Conservation (phyloP, 2,797 vertebrate species). For the Hafferia zeledoni region DNA sequence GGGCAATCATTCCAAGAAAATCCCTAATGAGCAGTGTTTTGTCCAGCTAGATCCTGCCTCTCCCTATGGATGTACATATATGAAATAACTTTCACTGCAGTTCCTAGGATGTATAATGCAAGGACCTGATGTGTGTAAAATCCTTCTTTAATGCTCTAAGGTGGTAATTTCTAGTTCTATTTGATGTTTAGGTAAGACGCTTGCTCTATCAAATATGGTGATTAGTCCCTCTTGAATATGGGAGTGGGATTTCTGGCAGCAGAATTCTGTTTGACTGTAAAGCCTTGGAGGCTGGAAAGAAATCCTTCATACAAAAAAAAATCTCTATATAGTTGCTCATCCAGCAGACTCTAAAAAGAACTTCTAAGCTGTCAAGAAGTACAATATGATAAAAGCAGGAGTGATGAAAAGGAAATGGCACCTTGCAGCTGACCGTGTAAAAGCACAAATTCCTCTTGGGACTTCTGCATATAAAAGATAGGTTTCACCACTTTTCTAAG, state of each 20-base stretch:
- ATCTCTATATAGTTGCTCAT: conserved; percentile 21
- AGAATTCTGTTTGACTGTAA: conserved; percentile 45
- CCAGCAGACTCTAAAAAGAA: conserved; percentile 70
- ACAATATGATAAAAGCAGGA: conserved; percentile 83
- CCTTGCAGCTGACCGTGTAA: conserved; percentile 89
- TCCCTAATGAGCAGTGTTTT: neutral
- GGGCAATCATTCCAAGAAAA: neutral
- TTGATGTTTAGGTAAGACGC: conserved; percentile 47
- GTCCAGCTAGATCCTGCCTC: neutral
- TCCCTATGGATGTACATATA: neutral
- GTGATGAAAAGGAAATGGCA: conserved; percentile 88
- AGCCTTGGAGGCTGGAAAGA: conserved; percentile 43
- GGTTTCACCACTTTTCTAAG: conserved; percentile 79
- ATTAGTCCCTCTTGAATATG: conserved; percentile 40
- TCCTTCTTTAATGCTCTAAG: neutral
- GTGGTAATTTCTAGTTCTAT: neutral
- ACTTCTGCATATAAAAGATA: conserved; percentile 89
- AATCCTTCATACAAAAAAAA: conserved; percentile 48
- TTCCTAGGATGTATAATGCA: neutral
- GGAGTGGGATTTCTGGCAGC: conserved; percentile 43
- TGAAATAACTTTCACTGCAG: neutral
- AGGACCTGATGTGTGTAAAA: neutral
- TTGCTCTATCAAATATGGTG: conserved; percentile 55
- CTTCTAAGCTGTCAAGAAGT: conserved; percentile 86
- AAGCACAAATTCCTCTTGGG: conserved; percentile 87